Evolutionary conservation across 1,140 invertebrate genomes (phyloP).

Genomic region (Drosophila eugracilis): DNA sequence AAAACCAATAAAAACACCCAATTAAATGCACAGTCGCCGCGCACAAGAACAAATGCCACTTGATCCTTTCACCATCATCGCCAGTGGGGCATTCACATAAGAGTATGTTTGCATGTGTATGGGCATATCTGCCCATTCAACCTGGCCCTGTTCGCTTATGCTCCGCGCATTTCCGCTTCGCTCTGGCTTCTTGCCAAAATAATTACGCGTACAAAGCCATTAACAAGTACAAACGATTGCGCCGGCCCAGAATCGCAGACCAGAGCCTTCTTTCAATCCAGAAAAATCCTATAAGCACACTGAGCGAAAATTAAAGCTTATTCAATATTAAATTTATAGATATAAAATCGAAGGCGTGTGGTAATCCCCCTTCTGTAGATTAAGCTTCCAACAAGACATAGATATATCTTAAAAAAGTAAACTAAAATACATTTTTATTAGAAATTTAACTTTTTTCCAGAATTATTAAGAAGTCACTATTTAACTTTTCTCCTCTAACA

Average conservation of each 20-base stretch:
- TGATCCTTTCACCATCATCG: constrained; percentile 75
- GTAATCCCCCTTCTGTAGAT: too few relatives aligned
- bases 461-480: too few relatives aligned
- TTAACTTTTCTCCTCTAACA: too few relatives aligned
- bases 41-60: constrained; percentile 75
- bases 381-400: too few relatives aligned
- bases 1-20: constrained; percentile 84
- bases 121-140: constrained; percentile 9
- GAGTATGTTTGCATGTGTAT: neutral
- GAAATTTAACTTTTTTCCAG: too few relatives aligned
- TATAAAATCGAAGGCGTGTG: too few relatives aligned
- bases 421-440: too few relatives aligned
- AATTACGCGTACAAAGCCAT: constrained; percentile 83
- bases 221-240: constrained; percentile 83
- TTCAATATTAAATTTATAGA: too few relatives aligned
- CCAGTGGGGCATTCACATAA: constrained; percentile 41
- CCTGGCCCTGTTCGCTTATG: constrained; percentile 30
- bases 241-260: constrained; percentile 43
- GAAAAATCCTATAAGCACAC: constrained; percentile 2
- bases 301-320: constrained; percentile 3
- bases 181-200: constrained; percentile 79
- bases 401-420: too few relatives aligned
- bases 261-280: constrained; percentile 20
- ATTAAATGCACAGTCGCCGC: constrained; percentile 73
- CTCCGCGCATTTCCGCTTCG: constrained; percentile 66